Conservation (phyloP, 2,113 vertebrate genomes). For the Crotalus viridis region DNA sequence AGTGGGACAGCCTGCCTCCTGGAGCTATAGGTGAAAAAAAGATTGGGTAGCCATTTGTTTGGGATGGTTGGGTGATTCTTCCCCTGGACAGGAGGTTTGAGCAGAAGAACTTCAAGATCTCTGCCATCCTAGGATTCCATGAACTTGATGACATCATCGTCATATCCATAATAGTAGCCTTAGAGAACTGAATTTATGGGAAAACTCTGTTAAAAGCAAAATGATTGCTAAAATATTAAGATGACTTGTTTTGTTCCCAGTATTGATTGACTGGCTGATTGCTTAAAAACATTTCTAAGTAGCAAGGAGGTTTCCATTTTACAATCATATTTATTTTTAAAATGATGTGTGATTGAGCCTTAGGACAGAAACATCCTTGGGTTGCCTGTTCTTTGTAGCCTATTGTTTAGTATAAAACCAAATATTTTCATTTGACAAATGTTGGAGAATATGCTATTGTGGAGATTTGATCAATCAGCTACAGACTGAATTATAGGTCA, state of each 20-base stretch:
- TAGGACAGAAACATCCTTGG: not conserved
- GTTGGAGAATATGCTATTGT: not conserved
- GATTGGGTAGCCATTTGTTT: not conserved
- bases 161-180: not conserved
- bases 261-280: not conserved
- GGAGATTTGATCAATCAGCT: conserved; percentile 5
- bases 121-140: not conserved
- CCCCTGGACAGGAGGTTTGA: not conserved
- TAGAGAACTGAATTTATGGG: not conserved
- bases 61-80: not conserved
- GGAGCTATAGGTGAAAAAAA: not conserved
- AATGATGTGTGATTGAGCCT: not conserved
- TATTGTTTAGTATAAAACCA: not conserved
- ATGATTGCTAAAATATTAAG: not conserved
- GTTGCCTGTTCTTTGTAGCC: not conserved
- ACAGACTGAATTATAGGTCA: conserved; percentile 3
- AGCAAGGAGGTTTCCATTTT: not conserved
- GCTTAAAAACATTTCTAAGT: not conserved
- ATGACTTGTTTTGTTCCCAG: not conserved
- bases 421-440: conserved; percentile 1
- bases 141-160: not conserved
- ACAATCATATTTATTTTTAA: not conserved
- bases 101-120: not conserved
- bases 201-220: not conserved
- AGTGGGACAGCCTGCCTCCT: not conserved